Conservation (phyloP, 2,797 vertebrate species). For the Sebastes taczanowskii region DNA sequence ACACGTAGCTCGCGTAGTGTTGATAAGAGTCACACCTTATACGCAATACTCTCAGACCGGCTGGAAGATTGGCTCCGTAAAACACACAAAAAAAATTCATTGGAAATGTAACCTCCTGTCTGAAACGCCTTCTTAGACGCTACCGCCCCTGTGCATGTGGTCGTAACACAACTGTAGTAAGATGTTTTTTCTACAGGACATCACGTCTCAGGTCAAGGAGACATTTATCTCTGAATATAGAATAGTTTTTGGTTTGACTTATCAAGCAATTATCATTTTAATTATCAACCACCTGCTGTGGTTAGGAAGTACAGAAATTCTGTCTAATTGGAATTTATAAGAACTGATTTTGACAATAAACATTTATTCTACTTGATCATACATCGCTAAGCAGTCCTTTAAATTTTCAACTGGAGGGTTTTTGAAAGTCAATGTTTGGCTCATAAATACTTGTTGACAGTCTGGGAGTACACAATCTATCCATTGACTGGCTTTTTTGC, state of each 20-base stretch:
- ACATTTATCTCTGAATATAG: constrained; percentile 19
- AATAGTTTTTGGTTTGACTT: constrained; percentile 3
- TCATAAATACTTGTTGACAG: constrained; percentile 38
- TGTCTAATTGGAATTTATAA: constrained; percentile 13
- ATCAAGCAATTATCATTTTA: constrained; percentile 39
- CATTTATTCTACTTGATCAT: constrained; percentile 21
- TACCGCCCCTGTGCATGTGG: constrained; percentile 7
- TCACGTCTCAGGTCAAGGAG: constrained; percentile 39
- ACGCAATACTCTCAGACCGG: constrained; percentile 42
- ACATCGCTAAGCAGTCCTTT: constrained; percentile 5
- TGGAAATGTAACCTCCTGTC: constrained; percentile 47
- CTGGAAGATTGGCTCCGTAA: constrained; percentile 54
- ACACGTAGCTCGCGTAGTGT: constrained; percentile 35
- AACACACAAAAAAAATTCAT: constrained; percentile 40
- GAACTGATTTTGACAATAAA: constrained; percentile 31
- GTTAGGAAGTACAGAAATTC: not conserved
- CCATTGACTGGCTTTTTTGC: constrained; percentile 62
- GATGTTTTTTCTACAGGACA: constrained; percentile 20
- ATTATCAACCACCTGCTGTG: constrained; percentile 52
- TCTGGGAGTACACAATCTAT: constrained; percentile 39
- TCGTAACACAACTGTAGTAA: constrained; percentile 25
- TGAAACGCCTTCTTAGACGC: constrained; percentile 42
- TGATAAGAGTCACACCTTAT: constrained; percentile 45
- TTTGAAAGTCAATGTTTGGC: constrained; percentile 45
- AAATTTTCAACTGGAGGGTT: constrained; percentile 22